Evolutionary conservation across 2,888 invertebrate species (phyloP).

Genomic region (Dione vanillae): DNA sequence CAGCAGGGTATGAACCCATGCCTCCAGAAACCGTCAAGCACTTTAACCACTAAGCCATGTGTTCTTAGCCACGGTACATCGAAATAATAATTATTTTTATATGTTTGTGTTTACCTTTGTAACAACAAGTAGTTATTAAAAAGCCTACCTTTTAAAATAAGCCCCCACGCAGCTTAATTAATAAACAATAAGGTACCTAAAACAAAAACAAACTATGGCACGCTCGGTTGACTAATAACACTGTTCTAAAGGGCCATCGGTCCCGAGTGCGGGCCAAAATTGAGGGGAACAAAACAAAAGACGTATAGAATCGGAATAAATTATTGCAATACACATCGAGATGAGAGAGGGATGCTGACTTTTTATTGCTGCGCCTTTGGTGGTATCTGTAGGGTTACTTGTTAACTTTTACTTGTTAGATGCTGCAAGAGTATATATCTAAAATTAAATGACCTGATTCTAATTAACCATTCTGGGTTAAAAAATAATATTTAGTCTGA

Average conservation of each 20-base stretch:
- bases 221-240: constrained; percentile 70
- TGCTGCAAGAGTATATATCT: not conserved
- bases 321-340: constrained; percentile 63
- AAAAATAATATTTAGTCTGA: too few relatives aligned
- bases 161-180: constrained; percentile 49
- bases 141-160: constrained; percentile 27
- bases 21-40: too few relatives aligned
- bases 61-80: too few relatives aligned
- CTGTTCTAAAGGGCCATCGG: constrained; percentile 69
- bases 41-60: too few relatives aligned
- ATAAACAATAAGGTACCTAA: constrained; percentile 55
- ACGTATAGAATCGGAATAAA: constrained; percentile 69
- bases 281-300: constrained; percentile 48
- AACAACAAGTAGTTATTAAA: constrained; percentile 8
- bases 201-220: constrained; percentile 60
- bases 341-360: constrained; percentile 64
- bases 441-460: constrained; percentile 29
- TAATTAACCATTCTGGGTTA: too few relatives aligned
- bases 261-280: constrained; percentile 61
- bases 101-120: too few relatives aligned
- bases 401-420: not conserved
- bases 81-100: too few relatives aligned
- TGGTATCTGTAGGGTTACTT: constrained; percentile 48
- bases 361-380: constrained; percentile 62
- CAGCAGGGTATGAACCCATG: too few relatives aligned